These are phyloP conservation scores for Tenebrio molitor DNA, from an alignment of 1,140 invertebrate genomes.

Conservation along the genomic window DNA sequence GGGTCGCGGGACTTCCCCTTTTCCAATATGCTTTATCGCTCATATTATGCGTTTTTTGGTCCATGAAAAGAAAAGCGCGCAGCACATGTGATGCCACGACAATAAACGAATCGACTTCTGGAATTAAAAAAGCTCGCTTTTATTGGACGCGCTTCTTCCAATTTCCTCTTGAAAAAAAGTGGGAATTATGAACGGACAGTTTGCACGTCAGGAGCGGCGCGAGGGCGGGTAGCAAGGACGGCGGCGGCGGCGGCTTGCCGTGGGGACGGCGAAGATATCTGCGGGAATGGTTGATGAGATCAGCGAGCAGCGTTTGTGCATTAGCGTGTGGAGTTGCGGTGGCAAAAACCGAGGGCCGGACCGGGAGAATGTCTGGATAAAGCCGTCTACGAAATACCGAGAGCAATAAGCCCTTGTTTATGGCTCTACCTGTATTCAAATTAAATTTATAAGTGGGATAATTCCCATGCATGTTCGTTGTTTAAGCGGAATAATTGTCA, in stretches of 20 bases:
- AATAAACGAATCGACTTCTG: conserved; percentile 23
- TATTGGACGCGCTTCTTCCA: too few relatives aligned
- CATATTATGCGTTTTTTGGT: conserved; percentile 45
- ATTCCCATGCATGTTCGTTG: conserved; percentile 37
- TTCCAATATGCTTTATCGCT: conserved; percentile 57
- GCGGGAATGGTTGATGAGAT: conserved; percentile 32
- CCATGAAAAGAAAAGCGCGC: conserved; percentile 34
- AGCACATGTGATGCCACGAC: conserved; percentile 22
- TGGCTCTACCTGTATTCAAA: conserved; percentile 44
- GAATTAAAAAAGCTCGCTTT: conserved; percentile 19
- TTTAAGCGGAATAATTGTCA: conserved; percentile 34
- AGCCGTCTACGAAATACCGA: conserved; percentile 41
- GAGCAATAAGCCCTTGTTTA: conserved; percentile 41
- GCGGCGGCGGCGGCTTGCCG: background rate
- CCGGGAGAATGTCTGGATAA: conserved; percentile 41
- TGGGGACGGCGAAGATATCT: conserved; percentile 23
- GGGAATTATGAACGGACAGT: conserved; percentile 21
- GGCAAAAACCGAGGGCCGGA: conserved; percentile 42
- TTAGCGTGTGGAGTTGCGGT: conserved; percentile 39
- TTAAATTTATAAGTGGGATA: conserved; percentile 44
- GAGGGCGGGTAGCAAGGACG: conserved; percentile 7
- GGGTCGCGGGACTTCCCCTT: conserved; percentile 49
- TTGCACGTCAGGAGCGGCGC: background rate
- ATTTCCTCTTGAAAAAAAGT: too few relatives aligned
- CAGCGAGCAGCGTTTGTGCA: conserved; percentile 38